phyloP scores from a whole-genome alignment of 2,797 vertebrate genomes.

The Cuniculus paca region DNA sequence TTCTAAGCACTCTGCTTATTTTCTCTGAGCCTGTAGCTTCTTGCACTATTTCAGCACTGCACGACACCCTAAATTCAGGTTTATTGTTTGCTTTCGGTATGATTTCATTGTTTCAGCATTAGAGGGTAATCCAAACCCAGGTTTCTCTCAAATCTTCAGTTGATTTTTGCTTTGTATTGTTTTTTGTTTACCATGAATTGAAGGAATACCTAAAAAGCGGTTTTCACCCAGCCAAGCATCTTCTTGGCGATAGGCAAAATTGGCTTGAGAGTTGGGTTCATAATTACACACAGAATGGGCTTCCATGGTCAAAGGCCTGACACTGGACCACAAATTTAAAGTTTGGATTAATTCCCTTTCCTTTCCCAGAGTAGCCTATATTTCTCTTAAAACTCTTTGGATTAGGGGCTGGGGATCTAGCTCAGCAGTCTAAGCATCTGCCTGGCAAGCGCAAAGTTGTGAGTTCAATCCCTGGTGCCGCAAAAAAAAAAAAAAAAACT shows the following conservation, averaged over 20 bases:
- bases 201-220: not conserved
- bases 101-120: not conserved
- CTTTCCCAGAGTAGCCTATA: too few species aligned
- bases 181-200: not conserved
- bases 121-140: not conserved
- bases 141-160: not conserved
- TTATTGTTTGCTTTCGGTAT: not conserved
- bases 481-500: too few species aligned
- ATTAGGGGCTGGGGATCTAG: too few species aligned
- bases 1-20: not conserved
- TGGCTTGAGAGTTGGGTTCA: too few species aligned
- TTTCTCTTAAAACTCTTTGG: not conserved
- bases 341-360: not conserved
- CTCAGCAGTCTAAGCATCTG: too few species aligned
- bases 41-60: not conserved
- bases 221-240: not conserved
- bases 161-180: too few species aligned
- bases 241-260: not conserved
- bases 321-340: not conserved
- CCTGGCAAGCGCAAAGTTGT: too few species aligned
- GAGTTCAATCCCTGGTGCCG: too few species aligned
- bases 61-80: not conserved
- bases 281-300: accelerated
- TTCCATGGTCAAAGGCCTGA: not conserved
- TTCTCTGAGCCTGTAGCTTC: too few species aligned